Percentiles rank a stretch among this genome's conserved stretches.
Conservation (phyloP, 2,888 invertebrate genomes). For the Metallyticus violacea region DNA sequence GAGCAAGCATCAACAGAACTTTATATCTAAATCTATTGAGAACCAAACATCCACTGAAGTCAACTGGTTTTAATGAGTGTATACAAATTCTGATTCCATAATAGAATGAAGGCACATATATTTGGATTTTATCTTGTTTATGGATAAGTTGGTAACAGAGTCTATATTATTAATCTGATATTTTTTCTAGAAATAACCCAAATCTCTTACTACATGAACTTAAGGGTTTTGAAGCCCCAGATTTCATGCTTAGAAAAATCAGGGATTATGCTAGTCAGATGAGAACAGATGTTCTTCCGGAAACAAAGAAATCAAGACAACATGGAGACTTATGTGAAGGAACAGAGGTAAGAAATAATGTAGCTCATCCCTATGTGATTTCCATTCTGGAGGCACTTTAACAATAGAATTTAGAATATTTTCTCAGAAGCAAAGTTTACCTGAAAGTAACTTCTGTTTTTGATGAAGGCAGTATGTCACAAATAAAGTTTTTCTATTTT, state of each 20-base stretch:
- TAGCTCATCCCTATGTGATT: neutral
- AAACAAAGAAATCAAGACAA: neutral
- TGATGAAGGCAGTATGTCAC: no score
- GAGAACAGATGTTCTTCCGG: slow-evolving; percentile 39
- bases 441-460: neutral
- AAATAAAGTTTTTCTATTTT: no score
- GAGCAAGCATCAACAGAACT: no score
- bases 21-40: no score
- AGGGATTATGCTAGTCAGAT: slow-evolving; percentile 59
- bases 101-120: no score
- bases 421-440: neutral
- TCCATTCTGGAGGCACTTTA: neutral
- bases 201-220: slow-evolving; percentile 64
- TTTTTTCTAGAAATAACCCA: slow-evolving; percentile 53
- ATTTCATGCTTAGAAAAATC: slow-evolving; percentile 72
- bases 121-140: no score
- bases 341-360: neutral
- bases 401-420: no score
- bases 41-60: no score
- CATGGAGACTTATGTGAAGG: slow-evolving; percentile 19
- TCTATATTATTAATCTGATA: no score
- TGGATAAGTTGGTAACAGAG: no score
- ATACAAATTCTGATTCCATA: no score
- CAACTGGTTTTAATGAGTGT: no score
- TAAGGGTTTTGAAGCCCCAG: slow-evolving; percentile 72